Percentiles rank a stretch among this genome's conserved stretches.
Conservation (phyloP, 2,113 vertebrate species). For the Clinocottus analis region DNA sequence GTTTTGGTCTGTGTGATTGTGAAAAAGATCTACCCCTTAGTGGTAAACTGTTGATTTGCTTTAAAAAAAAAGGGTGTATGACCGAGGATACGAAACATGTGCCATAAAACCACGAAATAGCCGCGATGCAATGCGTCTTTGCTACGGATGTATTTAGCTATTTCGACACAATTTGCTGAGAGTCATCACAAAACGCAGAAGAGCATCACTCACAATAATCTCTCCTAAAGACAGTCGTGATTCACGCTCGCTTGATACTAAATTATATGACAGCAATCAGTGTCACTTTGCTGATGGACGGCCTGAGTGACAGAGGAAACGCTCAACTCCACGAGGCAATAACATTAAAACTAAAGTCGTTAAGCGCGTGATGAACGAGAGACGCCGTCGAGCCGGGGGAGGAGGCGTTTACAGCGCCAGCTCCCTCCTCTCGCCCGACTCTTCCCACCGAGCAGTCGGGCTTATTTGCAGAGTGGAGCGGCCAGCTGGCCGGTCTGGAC, state of each 20-base stretch:
- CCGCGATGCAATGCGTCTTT: background rate
- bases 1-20: too few relatives aligned
- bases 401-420: slow-evolving; percentile 52
- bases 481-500: slow-evolving; percentile 64
- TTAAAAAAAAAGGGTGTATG: background rate
- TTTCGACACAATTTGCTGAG: slow-evolving; percentile 34
- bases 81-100: background rate
- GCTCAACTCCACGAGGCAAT: slow-evolving; percentile 72
- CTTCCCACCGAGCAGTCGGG: slow-evolving; percentile 31
- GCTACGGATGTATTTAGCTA: slow-evolving; percentile 5
- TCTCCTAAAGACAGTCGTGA: slow-evolving; percentile 60
- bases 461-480: slow-evolving; percentile 69
- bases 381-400: slow-evolving; percentile 39
- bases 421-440: slow-evolving; percentile 35
- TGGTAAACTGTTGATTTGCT: background rate
- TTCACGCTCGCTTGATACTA: slow-evolving; percentile 68
- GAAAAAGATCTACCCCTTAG: too few relatives aligned
- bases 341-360: slow-evolving; percentile 71
- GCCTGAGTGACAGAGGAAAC: slow-evolving; percentile 59
- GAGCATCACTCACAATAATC: slow-evolving; percentile 28
- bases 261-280: slow-evolving; percentile 74
- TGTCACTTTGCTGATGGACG: slow-evolving; percentile 67
- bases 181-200: slow-evolving; percentile 15
- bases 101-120: background rate
- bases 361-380: slow-evolving; percentile 72